Evolutionary conservation across 2,113 vertebrate genomes (phyloP), one percentile per base, ranked within the genome.

Genomic region (Bubo blakistoni): DNA sequence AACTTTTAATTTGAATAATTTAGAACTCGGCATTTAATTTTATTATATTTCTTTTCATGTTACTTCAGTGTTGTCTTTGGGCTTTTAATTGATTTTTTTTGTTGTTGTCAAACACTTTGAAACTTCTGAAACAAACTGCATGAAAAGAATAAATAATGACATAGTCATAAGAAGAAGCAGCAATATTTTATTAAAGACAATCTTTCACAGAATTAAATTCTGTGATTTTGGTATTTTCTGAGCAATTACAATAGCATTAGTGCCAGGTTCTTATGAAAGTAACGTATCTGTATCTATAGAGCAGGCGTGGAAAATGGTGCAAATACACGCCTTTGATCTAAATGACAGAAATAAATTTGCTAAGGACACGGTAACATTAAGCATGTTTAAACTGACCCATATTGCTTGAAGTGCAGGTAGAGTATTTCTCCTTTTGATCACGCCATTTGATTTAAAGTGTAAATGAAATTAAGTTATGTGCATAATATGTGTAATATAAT

Each of bases 301-400:
- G 49, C 87, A 91, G 42, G 79, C 78, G 1, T 93, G 52, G 71
- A 96, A 96, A 97, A 96, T 91, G 26, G 51, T 96, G 92, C 81
- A 97, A 96, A 93, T 88, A 81, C 54, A 93, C 87, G 61, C 34
- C 94, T 98, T 98, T 96, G 97, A 98, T 97, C 96, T 97, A 95
- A 98, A 95, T 94, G 92, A 97, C 97, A 97, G 91, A 97, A 97
- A 96, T 96, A 95, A 97, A 97, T 96, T 97, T 92, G 47, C 87
- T 55, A 88, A 63, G 91, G 96, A 87, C 92, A 95, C 7, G 61
- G 89, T 88, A 88, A 62, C 87, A 89, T 96, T 96, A 97, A 95
- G 90, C 76, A 74, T 65, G 22, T 97, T 98, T 96, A 92, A 97
- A 97, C n/a, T 96, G 96, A 97, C 96, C 91, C 92, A 70, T 73